Evolutionary conservation across 1,140 invertebrate genomes (phyloP).

Genomic region (Caenorhabditis briggsae): DNA sequence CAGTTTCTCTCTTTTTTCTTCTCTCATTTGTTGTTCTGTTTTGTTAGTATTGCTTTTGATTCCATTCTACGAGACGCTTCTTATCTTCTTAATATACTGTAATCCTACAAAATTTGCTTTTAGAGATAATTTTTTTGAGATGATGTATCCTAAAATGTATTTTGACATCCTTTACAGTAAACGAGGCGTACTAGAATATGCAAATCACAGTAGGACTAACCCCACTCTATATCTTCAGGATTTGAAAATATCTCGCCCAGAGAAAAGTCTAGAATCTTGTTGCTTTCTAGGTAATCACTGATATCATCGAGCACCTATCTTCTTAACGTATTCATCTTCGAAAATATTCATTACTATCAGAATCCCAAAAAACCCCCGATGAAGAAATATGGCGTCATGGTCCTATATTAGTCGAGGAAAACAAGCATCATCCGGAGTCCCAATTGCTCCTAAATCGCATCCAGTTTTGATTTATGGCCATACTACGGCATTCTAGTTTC

Average conservation of each 20-base stretch:
- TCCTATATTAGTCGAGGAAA: neutral
- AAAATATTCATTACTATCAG: neutral
- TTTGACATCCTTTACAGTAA: too few species aligned
- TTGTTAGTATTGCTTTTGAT: too few species aligned
- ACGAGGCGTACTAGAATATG: too few species aligned
- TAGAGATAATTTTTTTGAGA: too few species aligned
- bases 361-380: neutral
- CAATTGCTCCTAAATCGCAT: constrained; percentile 50
- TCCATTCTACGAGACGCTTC: too few species aligned
- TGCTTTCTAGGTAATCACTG: neutral
- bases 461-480: constrained; percentile 49
- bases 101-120: too few species aligned
- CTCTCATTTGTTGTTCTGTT: too few species aligned
- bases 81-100: too few species aligned
- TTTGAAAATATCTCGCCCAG: neutral
- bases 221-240: too few species aligned
- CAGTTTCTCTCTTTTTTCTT: too few species aligned
- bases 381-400: constrained; percentile 3
- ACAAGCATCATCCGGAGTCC: constrained; percentile 44
- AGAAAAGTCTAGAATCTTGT: neutral
- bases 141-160: too few species aligned
- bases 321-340: neutral
- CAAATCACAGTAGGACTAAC: too few species aligned
- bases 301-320: constrained; percentile 28
- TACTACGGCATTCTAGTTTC: constrained; percentile 14